Percentiles rank a stretch among this genome's conserved stretches.
Conservation (phyloP, 2,888 invertebrate genomes). For the Sympetrum striolatum region DNA sequence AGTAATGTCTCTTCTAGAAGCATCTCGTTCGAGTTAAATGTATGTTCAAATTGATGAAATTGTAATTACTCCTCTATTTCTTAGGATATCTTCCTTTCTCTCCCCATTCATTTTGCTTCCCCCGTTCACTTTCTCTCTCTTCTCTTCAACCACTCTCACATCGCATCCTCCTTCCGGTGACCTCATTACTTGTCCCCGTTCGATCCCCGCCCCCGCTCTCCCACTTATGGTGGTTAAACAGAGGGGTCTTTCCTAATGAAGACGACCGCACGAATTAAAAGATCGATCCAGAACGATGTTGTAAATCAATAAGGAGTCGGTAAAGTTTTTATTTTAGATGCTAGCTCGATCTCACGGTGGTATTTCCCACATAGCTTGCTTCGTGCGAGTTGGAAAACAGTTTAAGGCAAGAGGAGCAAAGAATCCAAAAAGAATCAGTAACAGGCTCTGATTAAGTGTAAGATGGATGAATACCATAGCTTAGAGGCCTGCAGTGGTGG, state of each 20-base stretch:
- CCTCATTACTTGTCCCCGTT: not conserved
- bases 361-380: no score
- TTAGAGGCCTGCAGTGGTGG: no score
- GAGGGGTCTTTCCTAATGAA: not conserved
- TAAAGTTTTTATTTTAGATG: not conserved
- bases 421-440: no score
- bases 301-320: not conserved
- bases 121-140: not conserved
- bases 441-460: no score
- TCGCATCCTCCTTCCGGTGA: not conserved
- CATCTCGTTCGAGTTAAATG: no score
- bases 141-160: not conserved
- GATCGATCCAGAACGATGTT: not conserved
- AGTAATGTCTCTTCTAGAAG: no score
- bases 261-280: not conserved
- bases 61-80: not conserved
- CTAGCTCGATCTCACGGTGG: no score
- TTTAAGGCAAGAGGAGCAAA: no score
- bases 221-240: not conserved
- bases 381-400: no score
- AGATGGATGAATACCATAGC: no score
- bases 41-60: no score
- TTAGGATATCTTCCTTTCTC: slow-evolving; percentile 49
- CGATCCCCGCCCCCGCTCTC: not conserved
- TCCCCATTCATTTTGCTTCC: slow-evolving; percentile 51